Percentiles rank a stretch among this genome's conserved stretches.
Evolutionary conservation across 1,140 invertebrate species (phyloP).

Genomic region (Babylonia areolata): DNA sequence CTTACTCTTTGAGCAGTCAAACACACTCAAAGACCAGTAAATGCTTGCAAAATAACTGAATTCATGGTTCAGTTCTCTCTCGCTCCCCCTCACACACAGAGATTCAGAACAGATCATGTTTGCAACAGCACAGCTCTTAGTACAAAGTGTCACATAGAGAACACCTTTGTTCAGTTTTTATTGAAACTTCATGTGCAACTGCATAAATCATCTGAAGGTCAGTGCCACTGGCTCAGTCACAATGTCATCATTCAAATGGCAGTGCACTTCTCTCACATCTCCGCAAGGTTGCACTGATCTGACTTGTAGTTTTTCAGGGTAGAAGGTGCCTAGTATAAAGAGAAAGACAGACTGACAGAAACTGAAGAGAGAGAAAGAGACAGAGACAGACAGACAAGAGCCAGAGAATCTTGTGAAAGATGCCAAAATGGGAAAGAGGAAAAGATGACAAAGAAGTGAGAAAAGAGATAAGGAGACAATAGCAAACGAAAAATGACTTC

Average conservation of each 20-base stretch:
- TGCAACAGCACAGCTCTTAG: no score
- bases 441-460: no score
- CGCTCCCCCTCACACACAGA: no score
- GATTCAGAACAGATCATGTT: no score
- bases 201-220: constrained; percentile 46
- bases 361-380: not conserved
- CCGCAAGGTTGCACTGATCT: not conserved
- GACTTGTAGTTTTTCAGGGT: not conserved
- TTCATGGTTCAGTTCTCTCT: no score
- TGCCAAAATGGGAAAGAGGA: not conserved
- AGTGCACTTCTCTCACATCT: not conserved
- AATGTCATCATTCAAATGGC: constrained; percentile 15
- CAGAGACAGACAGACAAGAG: no score
- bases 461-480: not conserved
- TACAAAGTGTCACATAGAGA: constrained; percentile 18
- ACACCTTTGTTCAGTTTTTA: constrained; percentile 49
- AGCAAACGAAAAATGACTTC: not conserved
- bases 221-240: constrained; percentile 29
- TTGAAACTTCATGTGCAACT: constrained; percentile 48
- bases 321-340: constrained; percentile 20
- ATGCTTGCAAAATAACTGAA: no score
- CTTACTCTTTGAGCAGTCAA: no score
- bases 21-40: no score
- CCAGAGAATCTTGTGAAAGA: not conserved
- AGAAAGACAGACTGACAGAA: not conserved